phyloP scores from a whole-genome alignment of 2,113 vertebrate genomes.

The Scatophagus argus region DNA sequence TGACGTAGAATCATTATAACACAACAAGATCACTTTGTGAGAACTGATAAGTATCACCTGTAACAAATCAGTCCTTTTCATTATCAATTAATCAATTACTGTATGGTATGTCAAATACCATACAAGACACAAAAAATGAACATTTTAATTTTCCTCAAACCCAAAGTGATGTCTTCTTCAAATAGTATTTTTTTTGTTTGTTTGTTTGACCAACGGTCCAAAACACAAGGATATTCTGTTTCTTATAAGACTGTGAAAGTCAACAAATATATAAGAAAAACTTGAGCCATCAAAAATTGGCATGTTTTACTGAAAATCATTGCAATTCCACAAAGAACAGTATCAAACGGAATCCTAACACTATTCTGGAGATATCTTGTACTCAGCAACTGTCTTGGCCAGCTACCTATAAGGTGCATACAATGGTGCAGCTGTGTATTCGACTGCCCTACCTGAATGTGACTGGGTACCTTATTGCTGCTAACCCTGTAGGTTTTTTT shows the following conservation, averaged over 20 bases:
- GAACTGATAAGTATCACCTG: no score
- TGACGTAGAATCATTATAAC: neutral
- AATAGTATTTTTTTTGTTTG: no score
- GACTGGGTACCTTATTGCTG: neutral
- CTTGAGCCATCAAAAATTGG: no score
- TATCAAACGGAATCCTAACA: constrained; percentile 5
- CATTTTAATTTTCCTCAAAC: neutral
- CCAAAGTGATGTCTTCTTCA: neutral
- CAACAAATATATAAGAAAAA: no score
- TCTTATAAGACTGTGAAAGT: no score
- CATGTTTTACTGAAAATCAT: no score
- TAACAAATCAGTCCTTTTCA: neutral
- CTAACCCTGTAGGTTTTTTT: neutral
- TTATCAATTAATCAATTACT: neutral
- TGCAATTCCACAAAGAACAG: neutral
- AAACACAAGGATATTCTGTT: no score
- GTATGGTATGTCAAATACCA: no score
- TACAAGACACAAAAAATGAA: no score
- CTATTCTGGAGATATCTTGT: neutral
- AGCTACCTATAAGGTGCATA: neutral
- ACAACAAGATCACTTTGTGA: neutral
- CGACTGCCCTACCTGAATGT: neutral
- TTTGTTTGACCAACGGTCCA: no score
- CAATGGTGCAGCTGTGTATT: neutral
- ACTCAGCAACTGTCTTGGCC: neutral